Percentiles rank a stretch among this genome's conserved stretches.
These are phyloP conservation scores for Drosophila emarginata DNA, from an alignment of 2,888 invertebrate genomes.

Conservation along the genomic window DNA sequence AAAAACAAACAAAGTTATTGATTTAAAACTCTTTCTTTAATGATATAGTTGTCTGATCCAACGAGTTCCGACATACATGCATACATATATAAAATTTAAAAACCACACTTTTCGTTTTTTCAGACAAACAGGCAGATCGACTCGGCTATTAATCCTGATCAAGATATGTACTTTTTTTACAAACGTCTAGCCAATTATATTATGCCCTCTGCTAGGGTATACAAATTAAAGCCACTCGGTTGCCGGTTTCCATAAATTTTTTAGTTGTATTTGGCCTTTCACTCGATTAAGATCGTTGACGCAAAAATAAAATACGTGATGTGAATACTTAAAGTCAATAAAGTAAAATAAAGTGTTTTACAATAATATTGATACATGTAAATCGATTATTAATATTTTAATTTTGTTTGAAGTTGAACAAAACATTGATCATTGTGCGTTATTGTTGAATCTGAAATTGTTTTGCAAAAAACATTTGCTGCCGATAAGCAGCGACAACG, in stretches of 20 bases:
- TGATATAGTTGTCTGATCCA: neutral
- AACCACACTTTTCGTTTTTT: neutral
- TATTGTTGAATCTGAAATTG: neutral
- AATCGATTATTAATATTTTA: neutral
- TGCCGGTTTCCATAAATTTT: constrained; percentile 23
- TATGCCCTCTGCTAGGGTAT: neutral
- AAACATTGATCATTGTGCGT: neutral
- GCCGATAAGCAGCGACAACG: constrained; percentile 51
- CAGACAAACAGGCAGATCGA: no score
- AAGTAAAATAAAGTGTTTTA: neutral
- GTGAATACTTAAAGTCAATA: constrained; percentile 22
- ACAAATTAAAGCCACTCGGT: constrained; percentile 27
- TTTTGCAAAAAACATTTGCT: constrained; percentile 11
- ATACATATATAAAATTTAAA: no score
- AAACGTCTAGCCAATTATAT: neutral
- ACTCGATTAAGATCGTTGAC: constrained; percentile 17
- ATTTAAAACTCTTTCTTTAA: neutral
- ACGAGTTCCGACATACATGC: no score
- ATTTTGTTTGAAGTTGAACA: neutral
- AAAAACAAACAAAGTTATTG: no score
- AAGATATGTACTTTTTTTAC: no score
- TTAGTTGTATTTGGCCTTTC: constrained; percentile 46
- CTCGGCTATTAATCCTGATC: no score
- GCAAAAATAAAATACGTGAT: constrained; percentile 14
- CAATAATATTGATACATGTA: neutral